Evolutionary conservation across 2,797 vertebrate genomes (phyloP), one percentile per base, ranked within the genome.

Genomic region (Gastrophryne carolinensis): DNA sequence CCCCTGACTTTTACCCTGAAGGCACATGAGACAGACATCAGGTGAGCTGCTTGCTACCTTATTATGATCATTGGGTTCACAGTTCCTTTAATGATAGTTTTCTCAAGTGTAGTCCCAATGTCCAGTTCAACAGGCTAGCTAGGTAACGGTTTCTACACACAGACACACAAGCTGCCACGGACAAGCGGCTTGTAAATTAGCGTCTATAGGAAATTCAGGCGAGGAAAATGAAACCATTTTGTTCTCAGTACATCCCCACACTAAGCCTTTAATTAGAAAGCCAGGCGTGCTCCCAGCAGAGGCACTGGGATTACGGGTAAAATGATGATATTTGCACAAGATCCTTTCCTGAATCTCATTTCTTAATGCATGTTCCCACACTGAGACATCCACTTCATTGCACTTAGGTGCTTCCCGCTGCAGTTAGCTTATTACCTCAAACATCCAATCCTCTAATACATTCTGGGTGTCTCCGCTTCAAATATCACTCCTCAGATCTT

Each of bases 241-340:
- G 39, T 78, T 78, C 68, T 72, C 60, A 64, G 30, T 60, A 78
- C 62, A 50, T 72, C 52, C 68, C 11, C 29, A n/a, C 41, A 72
- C 67, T 58, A 63, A 72, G 60, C 60, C 61, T 78, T 78, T 78
- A 78, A 78, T 78, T 78, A 72, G 61, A 64, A 71, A 57, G 50
- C 74, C 10, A 72, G 23, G 75, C 75, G 50, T 78, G 75, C 68
- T 78, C 60, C 75, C 61, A 47, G 67, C 67, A 64, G 75, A 78
- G 75, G 41, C 75, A 66, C 39, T 27, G 19, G 61, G 75, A 65
- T 78, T 78, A 78, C 67, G 17, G 17, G 9, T 37, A 78, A 78
- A 78, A 78, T 66, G 61, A 78, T 78, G 75, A 78, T 78, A 78
- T 78, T 78, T 72, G 75, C 68, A 72, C 68, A 72, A 72, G 72